Evolutionary conservation across 2,797 vertebrate genomes (phyloP).

Genomic region (Bradypodion ventrale): DNA sequence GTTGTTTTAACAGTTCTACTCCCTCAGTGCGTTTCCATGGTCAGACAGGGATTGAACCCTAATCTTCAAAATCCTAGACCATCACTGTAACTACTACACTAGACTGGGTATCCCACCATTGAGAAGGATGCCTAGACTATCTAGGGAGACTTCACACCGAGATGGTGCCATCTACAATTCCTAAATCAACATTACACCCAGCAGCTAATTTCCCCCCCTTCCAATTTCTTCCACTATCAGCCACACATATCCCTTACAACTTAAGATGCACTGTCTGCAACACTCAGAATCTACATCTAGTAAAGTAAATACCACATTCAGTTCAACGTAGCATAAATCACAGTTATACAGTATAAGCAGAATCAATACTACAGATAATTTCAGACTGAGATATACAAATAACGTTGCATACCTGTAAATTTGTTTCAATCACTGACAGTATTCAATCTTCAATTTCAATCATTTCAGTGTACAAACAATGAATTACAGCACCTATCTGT

Average conservation of each 20-base stretch:
- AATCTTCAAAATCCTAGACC: no score
- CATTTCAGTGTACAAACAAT: not conserved
- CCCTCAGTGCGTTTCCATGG: no score
- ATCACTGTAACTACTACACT: no score
- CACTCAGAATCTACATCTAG: no score
- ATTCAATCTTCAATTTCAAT: not conserved
- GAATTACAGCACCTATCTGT: fast-evolving
- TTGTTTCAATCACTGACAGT: not conserved
- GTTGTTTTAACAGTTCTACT: no score
- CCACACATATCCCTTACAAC: not conserved
- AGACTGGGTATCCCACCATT: no score
- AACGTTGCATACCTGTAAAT: not conserved
- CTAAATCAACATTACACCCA: not conserved
- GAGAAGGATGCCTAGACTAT: not conserved
- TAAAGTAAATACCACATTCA: not conserved
- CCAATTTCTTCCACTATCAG: no score
- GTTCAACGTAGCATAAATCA: not conserved
- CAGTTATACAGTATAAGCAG: not conserved
- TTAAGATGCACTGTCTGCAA: not conserved
- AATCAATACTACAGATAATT: not conserved
- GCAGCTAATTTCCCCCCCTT: not conserved
- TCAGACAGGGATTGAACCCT: no score
- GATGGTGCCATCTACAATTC: not conserved
- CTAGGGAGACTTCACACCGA: not conserved
- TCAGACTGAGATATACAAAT: not conserved